phyloP scores from a whole-genome alignment of 1,140 invertebrate genomes.

The Leptestheria dahalacensis region DNA sequence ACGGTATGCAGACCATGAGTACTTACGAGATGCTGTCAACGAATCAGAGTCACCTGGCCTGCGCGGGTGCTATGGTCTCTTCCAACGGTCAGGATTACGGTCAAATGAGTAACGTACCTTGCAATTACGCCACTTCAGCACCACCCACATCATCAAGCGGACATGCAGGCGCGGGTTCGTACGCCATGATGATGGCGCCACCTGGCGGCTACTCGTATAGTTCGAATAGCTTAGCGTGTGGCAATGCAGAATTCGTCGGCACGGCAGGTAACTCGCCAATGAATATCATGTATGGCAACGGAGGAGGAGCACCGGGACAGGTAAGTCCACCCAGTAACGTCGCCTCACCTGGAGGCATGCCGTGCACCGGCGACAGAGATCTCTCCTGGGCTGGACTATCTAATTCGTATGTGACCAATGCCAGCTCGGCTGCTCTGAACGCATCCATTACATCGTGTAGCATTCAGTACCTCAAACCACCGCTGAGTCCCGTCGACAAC shows the following conservation, averaged over 20 bases:
- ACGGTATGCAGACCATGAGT: not conserved
- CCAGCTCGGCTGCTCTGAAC: not conserved
- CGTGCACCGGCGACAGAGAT: not conserved
- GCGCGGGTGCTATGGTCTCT: constrained; percentile 1
- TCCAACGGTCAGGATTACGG: not conserved
- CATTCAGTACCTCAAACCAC: constrained; percentile 8
- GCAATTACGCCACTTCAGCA: constrained; percentile 1
- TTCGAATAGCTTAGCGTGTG: not conserved
- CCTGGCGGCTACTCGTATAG: not conserved
- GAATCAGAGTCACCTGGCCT: not conserved
- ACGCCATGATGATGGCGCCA: not conserved
- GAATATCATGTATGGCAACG: not conserved
- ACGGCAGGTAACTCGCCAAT: not conserved
- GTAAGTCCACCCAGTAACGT: not conserved
- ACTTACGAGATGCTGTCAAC: constrained; percentile 2
- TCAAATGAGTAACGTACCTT: not conserved
- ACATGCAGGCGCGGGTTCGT: not conserved
- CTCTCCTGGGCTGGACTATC: not conserved
- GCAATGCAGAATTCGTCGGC: not conserved
- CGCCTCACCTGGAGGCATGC: not conserved
- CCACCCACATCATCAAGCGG: constrained; percentile 1
- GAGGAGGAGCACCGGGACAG: not conserved
- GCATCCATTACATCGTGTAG: constrained; percentile 6
- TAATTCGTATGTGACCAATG: not conserved
- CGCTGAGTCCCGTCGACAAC: not conserved